Percentiles rank a stretch among this genome's conserved stretches.
phyloP scores from a whole-genome alignment of 2,888 invertebrate genomes.

The Euplexia lucipara region DNA sequence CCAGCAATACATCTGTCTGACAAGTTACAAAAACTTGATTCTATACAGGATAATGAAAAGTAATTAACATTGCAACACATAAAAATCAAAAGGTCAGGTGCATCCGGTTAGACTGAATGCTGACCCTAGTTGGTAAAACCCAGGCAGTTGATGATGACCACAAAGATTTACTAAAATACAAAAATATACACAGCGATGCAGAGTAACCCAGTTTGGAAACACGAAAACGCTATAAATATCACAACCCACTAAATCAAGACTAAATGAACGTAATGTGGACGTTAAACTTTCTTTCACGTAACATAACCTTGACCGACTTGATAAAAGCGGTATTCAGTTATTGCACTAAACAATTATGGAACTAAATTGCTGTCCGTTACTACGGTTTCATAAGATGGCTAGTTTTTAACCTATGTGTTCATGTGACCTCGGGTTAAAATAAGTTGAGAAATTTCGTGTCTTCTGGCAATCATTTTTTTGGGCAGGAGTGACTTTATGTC shows the following conservation, averaged over 20 bases:
- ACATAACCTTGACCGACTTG: constrained; percentile 56
- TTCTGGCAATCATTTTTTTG: constrained; percentile 17
- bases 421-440: constrained; percentile 35
- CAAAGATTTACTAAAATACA: background rate
- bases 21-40: too few species aligned
- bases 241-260: constrained; percentile 2
- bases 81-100: too few species aligned
- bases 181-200: constrained; percentile 4
- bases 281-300: constrained; percentile 46
- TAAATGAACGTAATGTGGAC: constrained; percentile 35
- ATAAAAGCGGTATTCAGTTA: constrained; percentile 41
- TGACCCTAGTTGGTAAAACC: too few species aligned
- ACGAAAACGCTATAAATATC: constrained; percentile 10
- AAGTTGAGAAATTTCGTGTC: constrained; percentile 38
- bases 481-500: background rate
- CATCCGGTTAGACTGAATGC: too few species aligned
- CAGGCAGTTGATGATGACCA: too few species aligned
- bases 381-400: constrained; percentile 40
- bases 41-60: too few species aligned
- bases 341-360: constrained; percentile 54
- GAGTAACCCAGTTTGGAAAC: constrained; percentile 26
- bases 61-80: too few species aligned
- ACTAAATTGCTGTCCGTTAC: constrained; percentile 35
- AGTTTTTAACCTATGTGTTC: constrained; percentile 40
- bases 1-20: too few species aligned